Conservation (phyloP, 2,888 invertebrate genomes). For the Macaria notata region DNA sequence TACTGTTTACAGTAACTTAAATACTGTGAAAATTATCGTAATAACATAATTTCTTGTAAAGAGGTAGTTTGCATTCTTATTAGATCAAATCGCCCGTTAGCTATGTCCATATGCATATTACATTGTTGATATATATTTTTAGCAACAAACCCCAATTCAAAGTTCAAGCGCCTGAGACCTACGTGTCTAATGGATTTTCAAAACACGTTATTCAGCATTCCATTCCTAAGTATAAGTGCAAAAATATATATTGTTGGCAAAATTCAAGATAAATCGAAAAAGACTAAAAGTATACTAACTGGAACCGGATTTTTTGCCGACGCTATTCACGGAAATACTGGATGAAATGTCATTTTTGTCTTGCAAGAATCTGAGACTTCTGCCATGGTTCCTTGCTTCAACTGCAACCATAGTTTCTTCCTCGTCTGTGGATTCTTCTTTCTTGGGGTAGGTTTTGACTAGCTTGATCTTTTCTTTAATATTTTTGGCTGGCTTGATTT, state of each 20-base stretch:
- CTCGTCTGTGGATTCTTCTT: slow-evolving; percentile 73
- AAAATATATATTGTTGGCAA: slow-evolving; percentile 10
- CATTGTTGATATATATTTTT: slow-evolving; percentile 9
- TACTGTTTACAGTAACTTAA: too few species aligned
- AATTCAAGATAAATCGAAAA: not conserved
- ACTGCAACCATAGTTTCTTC: slow-evolving; percentile 84
- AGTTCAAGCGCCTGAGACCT: slow-evolving; percentile 14
- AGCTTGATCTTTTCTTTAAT: slow-evolving; percentile 80
- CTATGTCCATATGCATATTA: not conserved
- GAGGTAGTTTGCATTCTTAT: too few species aligned
- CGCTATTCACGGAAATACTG: slow-evolving; percentile 83
- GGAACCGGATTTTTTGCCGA: slow-evolving; percentile 74
- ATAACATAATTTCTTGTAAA: too few species aligned
- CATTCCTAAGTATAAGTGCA: not conserved
- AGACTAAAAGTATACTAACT: slow-evolving; percentile 48
- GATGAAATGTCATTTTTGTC: slow-evolving; percentile 80
- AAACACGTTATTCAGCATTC: slow-evolving; percentile 20
- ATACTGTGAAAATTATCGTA: too few species aligned
- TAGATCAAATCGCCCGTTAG: too few species aligned
- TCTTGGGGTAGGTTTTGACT: slow-evolving; percentile 76
- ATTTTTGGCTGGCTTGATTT: slow-evolving; percentile 72
- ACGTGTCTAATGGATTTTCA: slow-evolving; percentile 4
- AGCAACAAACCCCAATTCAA: slow-evolving; percentile 10
- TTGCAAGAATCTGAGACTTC: slow-evolving; percentile 64
- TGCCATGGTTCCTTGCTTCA: slow-evolving; percentile 77